Evolutionary conservation across 2,888 invertebrate species (phyloP), one percentile per base, ranked within the genome.

Genomic region (Drosophila sordidula): DNA sequence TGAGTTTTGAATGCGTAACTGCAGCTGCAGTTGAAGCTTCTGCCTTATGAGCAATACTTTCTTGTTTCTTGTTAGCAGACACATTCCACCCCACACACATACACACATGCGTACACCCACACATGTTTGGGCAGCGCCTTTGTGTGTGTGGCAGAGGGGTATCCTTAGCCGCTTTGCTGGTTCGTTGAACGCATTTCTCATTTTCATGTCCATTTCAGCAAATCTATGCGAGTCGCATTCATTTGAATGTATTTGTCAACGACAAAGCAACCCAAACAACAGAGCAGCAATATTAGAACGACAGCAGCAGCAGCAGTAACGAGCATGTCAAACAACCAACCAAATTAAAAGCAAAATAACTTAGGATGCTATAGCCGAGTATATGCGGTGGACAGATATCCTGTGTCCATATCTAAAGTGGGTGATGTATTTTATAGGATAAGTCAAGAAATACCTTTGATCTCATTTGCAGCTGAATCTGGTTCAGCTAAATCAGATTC

Each of bases 151-250:
- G 54, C 52, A 59, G 64, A 25, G 26, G 44, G 49, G 55, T 55
- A 42, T 56, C 70, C 80, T 79, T 80, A 87, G 84, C 70, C 67
- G 85, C 81, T 84, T 84, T 69, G 68, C 68, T 78, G 85, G 87
- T 89, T 84, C 89, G 85, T 87, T 89, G 89, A 75, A 78, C 89
- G 85, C 85, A 89, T 89, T 89, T 84, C 89, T 84, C 89, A 87
- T 84, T 89, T 87, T 89, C 89, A 65, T 84, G 89, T 84, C 87
- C 83, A 89, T 84, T 84, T 80, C 57, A 65, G 81, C 59, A 73
- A 71, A 64, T 59, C 59, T 64, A 57, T 61, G 66, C 61, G 46
- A 63, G 59, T 55, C 47, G 47, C 69, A 80, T 67, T 61, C 76
- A 83, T 83, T 77, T 73, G 78, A 87, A 80, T 84, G 85, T 84